phyloP scores from a whole-genome alignment of 1,140 invertebrate genomes.

The Ceratina calcarata region DNA sequence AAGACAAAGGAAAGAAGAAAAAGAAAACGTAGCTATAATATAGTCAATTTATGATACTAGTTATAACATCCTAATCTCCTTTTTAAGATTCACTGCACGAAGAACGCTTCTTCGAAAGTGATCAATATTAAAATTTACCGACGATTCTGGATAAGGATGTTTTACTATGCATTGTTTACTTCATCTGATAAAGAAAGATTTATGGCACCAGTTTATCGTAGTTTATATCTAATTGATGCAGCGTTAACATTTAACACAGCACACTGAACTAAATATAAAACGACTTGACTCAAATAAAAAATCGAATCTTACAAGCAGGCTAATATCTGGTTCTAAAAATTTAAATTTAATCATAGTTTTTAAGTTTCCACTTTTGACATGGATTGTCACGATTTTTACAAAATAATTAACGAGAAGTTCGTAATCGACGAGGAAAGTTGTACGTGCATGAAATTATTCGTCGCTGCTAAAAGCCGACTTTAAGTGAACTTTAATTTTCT shows the following conservation, averaged over 20 bases:
- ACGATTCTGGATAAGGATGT: not conserved
- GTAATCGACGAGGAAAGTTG: conserved; percentile 5
- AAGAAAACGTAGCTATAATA: not conserved
- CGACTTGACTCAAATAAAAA: too few relatives aligned
- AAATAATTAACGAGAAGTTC: conserved; percentile 23
- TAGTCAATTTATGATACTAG: not conserved
- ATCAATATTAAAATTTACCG: conserved; percentile 2
- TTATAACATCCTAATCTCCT: not conserved
- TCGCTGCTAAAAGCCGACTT: not conserved
- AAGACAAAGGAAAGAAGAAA: not conserved
- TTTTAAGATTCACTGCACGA: not conserved
- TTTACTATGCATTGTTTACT: not conserved
- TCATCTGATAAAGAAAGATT: conserved; percentile 7
- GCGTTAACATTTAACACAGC: not conserved
- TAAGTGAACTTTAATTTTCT: conserved; percentile 21
- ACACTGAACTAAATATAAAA: not conserved
- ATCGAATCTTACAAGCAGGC: not conserved
- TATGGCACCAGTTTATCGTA: not conserved
- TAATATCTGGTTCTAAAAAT: too few relatives aligned
- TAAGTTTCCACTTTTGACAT: too few relatives aligned
- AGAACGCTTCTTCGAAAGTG: not conserved
- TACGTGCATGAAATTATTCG: not conserved
- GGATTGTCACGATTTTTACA: not conserved
- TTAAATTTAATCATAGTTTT: too few relatives aligned
- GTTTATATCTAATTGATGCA: not conserved